phyloP scores from a whole-genome alignment of 2,113 vertebrate species.

The Melospiza melodia region DNA sequence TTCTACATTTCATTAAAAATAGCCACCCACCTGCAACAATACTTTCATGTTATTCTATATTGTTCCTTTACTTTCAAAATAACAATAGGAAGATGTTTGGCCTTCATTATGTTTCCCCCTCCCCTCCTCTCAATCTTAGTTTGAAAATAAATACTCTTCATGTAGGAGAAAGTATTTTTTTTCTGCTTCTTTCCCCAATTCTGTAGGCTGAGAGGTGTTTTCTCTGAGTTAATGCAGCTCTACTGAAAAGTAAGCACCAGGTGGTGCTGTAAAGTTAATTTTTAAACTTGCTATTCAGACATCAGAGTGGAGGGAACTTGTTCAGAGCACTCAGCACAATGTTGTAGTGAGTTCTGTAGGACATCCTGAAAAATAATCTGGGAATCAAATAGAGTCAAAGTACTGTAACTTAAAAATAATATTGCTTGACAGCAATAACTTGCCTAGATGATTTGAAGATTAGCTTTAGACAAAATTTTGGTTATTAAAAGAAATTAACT shows the following conservation, averaged over 20 bases:
- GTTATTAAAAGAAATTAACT: not conserved
- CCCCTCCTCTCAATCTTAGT: not conserved
- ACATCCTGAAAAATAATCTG: not conserved
- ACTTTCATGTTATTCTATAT: not conserved
- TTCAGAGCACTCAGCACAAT: not conserved
- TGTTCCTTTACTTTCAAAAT: not conserved
- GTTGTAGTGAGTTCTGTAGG: not conserved
- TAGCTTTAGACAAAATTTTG: not conserved
- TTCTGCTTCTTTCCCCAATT: not conserved
- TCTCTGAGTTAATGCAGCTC: not conserved
- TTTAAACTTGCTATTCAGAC: not conserved
- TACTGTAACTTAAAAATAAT: not conserved
- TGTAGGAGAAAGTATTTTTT: not conserved
- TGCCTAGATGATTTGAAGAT: not conserved
- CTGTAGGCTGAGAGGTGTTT: not conserved
- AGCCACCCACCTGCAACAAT: not conserved
- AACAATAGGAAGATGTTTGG: not conserved
- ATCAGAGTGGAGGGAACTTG: rapidly evolving
- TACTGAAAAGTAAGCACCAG: not conserved
- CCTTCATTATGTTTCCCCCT: not conserved
- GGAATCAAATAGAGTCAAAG: not conserved
- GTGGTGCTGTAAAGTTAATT: not conserved
- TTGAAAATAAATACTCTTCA: not conserved
- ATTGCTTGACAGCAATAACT: not conserved
- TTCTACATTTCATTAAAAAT: not conserved